Conservation (phyloP, 2,888 invertebrate species). For the Idaea aversata region DNA sequence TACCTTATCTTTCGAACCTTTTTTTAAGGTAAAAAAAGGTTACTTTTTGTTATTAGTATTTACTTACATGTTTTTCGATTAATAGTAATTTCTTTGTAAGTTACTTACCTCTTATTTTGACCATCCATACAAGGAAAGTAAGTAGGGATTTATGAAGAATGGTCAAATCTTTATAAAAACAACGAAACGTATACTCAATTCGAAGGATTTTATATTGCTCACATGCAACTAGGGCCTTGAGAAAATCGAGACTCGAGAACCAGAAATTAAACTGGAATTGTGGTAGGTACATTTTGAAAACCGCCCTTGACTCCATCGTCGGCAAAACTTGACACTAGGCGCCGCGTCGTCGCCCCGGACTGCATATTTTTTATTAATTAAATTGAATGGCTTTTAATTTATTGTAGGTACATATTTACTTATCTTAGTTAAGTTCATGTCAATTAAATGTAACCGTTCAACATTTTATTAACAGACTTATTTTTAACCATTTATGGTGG, state of each 20-base stretch:
- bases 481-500: slow-evolving; percentile 4
- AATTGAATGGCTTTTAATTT: background rate
- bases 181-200: too few relatives aligned
- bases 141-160: too few relatives aligned
- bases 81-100: too few relatives aligned
- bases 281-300: slow-evolving; percentile 8
- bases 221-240: background rate
- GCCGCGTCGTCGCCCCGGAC: background rate
- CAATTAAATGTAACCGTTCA: background rate
- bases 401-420: background rate
- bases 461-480: background rate
- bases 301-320: slow-evolving; percentile 1
- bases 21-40: too few relatives aligned
- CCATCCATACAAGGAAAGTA: too few relatives aligned
- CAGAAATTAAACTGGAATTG: slow-evolving; percentile 18
- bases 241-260: slow-evolving; percentile 16
- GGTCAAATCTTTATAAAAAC: too few relatives aligned
- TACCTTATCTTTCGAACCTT: too few relatives aligned
- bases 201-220: too few relatives aligned
- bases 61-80: too few relatives aligned
- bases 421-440: background rate
- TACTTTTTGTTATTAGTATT: too few relatives aligned
- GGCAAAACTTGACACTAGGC: background rate
- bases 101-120: too few relatives aligned
- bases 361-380: background rate